Conservation (phyloP, 2,797 vertebrate genomes). For the Pangasius mekongensis region DNA sequence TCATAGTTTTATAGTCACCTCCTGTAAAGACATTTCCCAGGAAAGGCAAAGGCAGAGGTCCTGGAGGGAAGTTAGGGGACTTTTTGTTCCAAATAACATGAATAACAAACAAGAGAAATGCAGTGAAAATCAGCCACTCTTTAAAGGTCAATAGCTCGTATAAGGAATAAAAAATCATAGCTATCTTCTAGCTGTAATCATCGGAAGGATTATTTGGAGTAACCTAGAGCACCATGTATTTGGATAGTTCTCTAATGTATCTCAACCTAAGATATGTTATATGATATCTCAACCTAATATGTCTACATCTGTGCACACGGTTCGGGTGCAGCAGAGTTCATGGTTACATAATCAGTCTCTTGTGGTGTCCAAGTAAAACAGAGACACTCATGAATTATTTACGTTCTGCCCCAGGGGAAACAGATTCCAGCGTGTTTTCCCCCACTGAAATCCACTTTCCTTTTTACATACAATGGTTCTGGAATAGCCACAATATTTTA, state of each 20-base stretch:
- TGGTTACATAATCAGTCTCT: conserved; percentile 23
- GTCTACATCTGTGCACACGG: not conserved
- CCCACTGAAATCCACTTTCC: not conserved
- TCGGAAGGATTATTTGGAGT: not conserved
- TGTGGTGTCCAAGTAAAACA: conserved; percentile 27
- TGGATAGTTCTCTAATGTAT: not conserved
- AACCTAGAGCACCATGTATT: not conserved
- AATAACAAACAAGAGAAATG: conserved; percentile 45
- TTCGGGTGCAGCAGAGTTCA: not conserved
- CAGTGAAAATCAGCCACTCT: conserved; percentile 44
- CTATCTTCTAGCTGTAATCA: not conserved
- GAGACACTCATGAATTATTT: not conserved
- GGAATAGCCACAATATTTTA: not conserved
- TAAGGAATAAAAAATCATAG: conserved; percentile 52
- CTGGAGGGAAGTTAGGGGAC: conserved; percentile 55
- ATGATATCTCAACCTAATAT: not conserved
- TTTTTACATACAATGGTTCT: not conserved
- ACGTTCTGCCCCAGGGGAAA: not conserved
- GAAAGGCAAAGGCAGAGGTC: conserved; percentile 57
- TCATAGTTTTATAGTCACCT: conserved; percentile 50
- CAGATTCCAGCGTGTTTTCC: conserved; percentile 1
- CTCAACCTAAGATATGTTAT: too few relatives aligned
- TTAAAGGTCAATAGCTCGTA: conserved; percentile 51
- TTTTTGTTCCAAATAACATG: conserved; percentile 47
- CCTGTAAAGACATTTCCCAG: conserved; percentile 58